Percentiles rank a stretch among this genome's conserved stretches.
Evolutionary conservation across 2,888 invertebrate species (phyloP).

Genomic region (Drosophila robusta): DNA sequence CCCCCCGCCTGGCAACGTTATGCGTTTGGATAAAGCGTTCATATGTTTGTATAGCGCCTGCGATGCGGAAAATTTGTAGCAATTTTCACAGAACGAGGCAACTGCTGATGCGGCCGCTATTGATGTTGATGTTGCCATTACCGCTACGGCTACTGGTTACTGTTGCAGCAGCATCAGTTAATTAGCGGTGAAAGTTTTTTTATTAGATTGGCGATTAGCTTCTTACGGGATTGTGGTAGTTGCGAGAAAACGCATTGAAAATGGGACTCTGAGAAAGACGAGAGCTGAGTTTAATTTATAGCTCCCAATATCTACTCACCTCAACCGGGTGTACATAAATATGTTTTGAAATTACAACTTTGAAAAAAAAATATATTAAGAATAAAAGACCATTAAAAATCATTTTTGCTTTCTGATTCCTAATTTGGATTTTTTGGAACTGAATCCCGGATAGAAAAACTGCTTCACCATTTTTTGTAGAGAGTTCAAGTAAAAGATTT

Average conservation of each 20-base stretch:
- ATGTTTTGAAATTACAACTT: too few species aligned
- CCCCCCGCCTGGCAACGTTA: background rate
- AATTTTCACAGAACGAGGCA: conserved; percentile 44
- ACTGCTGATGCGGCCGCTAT: conserved; percentile 36
- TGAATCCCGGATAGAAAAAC: too few species aligned
- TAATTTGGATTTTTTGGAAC: too few species aligned
- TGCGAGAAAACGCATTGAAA: conserved; percentile 21
- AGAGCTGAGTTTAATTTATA: background rate
- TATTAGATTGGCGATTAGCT: conserved; percentile 53
- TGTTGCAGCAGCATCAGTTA: conserved; percentile 42
- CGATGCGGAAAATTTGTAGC: conserved; percentile 60
- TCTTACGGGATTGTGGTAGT: background rate
- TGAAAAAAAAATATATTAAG: too few species aligned
- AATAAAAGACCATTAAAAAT: too few species aligned
- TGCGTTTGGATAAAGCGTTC: conserved; percentile 34
- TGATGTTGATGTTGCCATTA: conserved; percentile 23
- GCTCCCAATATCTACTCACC: background rate
- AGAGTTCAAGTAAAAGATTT: too few species aligned
- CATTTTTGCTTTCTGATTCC: too few species aligned
- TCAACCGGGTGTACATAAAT: too few species aligned
- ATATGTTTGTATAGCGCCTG: conserved; percentile 46
- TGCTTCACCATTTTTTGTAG: too few species aligned
- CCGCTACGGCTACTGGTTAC: conserved; percentile 2
- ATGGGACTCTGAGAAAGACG: background rate
- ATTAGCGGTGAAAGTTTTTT: conserved; percentile 45